phyloP scores from a whole-genome alignment of 2,888 invertebrate species.

The Amiota mariae region DNA sequence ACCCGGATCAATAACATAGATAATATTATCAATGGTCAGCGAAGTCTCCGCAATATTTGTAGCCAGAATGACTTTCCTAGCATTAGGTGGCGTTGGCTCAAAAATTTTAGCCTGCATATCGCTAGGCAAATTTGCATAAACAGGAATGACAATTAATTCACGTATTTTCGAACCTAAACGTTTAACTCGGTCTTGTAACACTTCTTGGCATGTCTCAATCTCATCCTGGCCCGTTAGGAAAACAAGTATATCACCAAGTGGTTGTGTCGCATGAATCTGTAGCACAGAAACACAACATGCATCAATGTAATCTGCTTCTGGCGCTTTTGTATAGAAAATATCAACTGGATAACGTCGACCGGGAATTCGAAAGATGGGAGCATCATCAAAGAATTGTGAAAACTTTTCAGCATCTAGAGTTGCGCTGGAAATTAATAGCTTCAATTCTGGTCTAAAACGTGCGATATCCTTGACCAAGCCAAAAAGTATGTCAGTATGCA shows the following conservation, averaged over 20 bases:
- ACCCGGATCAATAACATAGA: conserved; percentile 99
- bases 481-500: conserved; percentile 98
- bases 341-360: conserved; percentile 98
- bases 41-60: conserved; percentile 99
- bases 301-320: conserved; percentile 99
- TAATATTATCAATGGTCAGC: conserved; percentile 97
- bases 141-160: conserved; percentile 93
- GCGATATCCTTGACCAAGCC: conserved; percentile 97
- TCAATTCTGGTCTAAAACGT: conserved; percentile 93
- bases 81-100: conserved; percentile 96
- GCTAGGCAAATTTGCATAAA: conserved; percentile 98
- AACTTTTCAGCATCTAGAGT: conserved; percentile 99
- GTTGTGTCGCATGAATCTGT: conserved; percentile 98
- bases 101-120: conserved; percentile 99
- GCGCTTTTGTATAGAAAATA: conserved; percentile 99
- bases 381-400: conserved; percentile 97
- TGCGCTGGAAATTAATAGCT: conserved; percentile 97
- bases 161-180: conserved; percentile 93
- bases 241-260: conserved; percentile 94
- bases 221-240: conserved; percentile 96
- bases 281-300: conserved; percentile 97
- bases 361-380: conserved; percentile 97
- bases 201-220: conserved; percentile 91
- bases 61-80: conserved; percentile 96
- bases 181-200: conserved; percentile 91